Conservation (phyloP, 2,888 invertebrate species). For the Mimachlamys varia region DNA sequence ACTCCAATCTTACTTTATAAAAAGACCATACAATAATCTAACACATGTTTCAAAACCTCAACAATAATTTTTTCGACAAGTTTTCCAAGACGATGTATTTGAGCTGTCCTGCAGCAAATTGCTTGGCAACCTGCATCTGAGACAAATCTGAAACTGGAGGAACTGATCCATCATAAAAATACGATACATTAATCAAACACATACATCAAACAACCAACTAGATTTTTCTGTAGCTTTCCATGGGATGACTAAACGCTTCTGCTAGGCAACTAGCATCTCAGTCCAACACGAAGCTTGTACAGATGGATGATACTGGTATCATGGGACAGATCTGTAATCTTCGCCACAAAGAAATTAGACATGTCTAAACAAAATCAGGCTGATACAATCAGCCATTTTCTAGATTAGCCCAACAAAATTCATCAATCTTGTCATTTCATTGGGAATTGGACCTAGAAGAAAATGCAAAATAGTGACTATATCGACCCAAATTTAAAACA, state of each 20-base stretch:
- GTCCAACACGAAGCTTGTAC: neutral
- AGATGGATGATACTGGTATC: neutral
- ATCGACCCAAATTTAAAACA: neutral
- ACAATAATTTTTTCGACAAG: neutral
- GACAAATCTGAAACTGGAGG: neutral
- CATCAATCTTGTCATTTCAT: conserved; percentile 31
- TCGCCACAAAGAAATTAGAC: neutral
- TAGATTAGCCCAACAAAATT: conserved; percentile 3
- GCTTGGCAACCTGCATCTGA: neutral
- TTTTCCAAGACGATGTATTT: neutral
- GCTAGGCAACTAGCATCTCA: neutral
- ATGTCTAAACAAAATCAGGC: conserved; percentile 31
- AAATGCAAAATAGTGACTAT: conserved; percentile 1
- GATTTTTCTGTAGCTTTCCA: neutral
- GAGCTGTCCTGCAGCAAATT: neutral
- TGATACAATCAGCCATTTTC: neutral
- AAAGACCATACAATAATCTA: neutral
- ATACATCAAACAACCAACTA: neutral
- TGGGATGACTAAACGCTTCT: neutral
- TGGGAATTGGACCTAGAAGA: neutral
- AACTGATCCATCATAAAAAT: neutral
- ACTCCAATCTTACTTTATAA: neutral
- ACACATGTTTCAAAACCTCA: neutral
- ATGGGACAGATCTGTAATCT: neutral
- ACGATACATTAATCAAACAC: neutral